These are phyloP conservation scores for Pilophorus perplexus DNA, from an alignment of 2,888 invertebrate genomes.

Conservation along the genomic window DNA sequence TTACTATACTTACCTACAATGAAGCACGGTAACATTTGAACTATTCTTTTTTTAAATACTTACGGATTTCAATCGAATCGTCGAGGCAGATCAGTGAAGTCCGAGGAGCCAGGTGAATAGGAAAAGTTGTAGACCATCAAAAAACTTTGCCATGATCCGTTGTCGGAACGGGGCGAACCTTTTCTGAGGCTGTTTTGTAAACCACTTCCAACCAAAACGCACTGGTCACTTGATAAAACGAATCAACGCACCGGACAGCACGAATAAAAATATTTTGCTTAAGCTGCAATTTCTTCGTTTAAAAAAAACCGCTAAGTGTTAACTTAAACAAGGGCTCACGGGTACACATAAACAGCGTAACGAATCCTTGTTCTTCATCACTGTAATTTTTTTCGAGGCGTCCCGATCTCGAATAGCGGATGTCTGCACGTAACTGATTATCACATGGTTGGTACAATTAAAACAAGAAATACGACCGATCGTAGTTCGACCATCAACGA, in stretches of 20 bases:
- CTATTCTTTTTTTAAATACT: no score
- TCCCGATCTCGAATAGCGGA: no score
- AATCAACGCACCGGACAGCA: background rate
- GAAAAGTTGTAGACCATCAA: slow-evolving; percentile 38
- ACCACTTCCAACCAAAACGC: background rate
- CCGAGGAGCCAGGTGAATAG: slow-evolving; percentile 33
- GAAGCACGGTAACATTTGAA: no score
- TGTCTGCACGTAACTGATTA: no score
- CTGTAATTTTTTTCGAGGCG: no score
- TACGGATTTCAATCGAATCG: slow-evolving; percentile 32
- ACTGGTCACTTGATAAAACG: slow-evolving; percentile 6
- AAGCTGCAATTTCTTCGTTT: no score
- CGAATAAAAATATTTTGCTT: background rate
- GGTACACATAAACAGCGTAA: slow-evolving; percentile 28
- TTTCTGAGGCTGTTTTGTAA: slow-evolving; percentile 5
- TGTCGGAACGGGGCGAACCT: slow-evolving; percentile 2
- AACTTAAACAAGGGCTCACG: slow-evolving; percentile 18
- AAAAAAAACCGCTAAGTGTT: slow-evolving; percentile 17
- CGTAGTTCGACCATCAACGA: slow-evolving; percentile 25
- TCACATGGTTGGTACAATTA: slow-evolving; percentile 23
- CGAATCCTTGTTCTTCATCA: slow-evolving; percentile 34
- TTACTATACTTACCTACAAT: no score
- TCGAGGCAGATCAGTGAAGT: slow-evolving; percentile 29
- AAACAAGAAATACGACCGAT: slow-evolving; percentile 31
- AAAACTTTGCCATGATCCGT: slow-evolving; percentile 34